These are phyloP conservation scores for Aegithalos caudatus DNA, from an alignment of 2,113 vertebrate genomes.

Conservation along the genomic window DNA sequence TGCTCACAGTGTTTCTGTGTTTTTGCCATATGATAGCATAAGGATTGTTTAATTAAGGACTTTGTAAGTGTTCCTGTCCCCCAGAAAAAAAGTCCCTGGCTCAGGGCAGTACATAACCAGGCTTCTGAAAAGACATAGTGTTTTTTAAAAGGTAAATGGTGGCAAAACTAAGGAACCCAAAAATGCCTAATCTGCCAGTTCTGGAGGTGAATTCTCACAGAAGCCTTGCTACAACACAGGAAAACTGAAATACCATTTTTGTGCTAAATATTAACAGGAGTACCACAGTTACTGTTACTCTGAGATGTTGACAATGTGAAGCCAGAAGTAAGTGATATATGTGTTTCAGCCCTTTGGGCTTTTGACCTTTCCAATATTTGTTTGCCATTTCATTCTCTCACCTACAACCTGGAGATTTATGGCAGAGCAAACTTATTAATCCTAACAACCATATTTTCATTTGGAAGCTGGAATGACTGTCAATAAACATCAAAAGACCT, in stretches of 20 bases:
- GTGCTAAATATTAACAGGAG: slow-evolving; percentile 47
- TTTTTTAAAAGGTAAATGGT: neutral
- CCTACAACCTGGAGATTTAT: slow-evolving; percentile 41
- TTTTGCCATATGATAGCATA: neutral
- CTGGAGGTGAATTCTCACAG: neutral
- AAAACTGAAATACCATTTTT: neutral
- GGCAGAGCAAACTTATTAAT: slow-evolving; percentile 47
- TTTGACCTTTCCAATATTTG: slow-evolving; percentile 5
- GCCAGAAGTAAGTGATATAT: slow-evolving; percentile 2
- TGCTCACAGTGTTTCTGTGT: neutral
- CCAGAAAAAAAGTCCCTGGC: neutral
- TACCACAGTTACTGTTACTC: neutral
- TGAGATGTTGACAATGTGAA: neutral
- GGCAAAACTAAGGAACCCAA: neutral
- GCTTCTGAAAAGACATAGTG: neutral
- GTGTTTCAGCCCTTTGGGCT: neutral
- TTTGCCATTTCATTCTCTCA: slow-evolving; percentile 24
- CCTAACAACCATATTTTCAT: slow-evolving; percentile 40
- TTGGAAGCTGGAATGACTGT: neutral
- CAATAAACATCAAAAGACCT: slow-evolving; percentile 50
- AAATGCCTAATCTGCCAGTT: neutral
- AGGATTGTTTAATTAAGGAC: neutral
- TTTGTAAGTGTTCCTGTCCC: neutral
- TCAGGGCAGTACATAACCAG: neutral
- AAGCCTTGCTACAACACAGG: neutral